Evolutionary conservation across 2,113 vertebrate species (phyloP).

Genomic region (Oreochromis spilurus): DNA sequence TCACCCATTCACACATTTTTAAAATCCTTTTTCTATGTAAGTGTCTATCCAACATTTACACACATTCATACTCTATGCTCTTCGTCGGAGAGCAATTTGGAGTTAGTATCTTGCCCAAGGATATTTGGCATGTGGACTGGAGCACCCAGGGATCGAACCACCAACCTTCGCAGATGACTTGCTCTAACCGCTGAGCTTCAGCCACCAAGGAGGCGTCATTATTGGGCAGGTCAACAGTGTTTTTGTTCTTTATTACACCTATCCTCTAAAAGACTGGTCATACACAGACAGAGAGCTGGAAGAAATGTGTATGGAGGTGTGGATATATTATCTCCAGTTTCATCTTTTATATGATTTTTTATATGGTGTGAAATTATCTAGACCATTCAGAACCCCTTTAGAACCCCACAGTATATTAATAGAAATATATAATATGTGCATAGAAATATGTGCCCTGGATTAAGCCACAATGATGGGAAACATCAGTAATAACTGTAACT

Average conservation of each 20-base stretch:
- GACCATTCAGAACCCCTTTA: not conserved
- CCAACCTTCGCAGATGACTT: rapidly evolving
- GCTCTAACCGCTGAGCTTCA: not conserved
- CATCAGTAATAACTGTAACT: not conserved
- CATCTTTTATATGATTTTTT: not conserved
- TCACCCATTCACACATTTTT: not conserved
- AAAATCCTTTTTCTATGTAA: not conserved
- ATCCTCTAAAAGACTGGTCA: not conserved
- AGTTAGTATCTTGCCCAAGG: rapidly evolving
- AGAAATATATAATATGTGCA: not conserved
- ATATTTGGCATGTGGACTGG: not conserved
- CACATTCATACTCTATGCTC: not conserved
- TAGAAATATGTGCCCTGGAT: not conserved
- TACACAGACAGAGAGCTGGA: not conserved
- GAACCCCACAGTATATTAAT: not conserved
- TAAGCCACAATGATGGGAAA: not conserved
- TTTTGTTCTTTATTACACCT: not conserved
- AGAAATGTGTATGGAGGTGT: not conserved
- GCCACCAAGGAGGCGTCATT: not conserved
- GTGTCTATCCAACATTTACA: not conserved
- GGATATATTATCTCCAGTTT: not conserved
- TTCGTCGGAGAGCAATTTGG: not conserved
- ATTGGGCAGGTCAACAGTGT: not conserved
- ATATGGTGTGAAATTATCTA: not conserved
- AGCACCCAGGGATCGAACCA: rapidly evolving